Conservation (phyloP, 2,797 vertebrate genomes). For the Danio tinwini region DNA sequence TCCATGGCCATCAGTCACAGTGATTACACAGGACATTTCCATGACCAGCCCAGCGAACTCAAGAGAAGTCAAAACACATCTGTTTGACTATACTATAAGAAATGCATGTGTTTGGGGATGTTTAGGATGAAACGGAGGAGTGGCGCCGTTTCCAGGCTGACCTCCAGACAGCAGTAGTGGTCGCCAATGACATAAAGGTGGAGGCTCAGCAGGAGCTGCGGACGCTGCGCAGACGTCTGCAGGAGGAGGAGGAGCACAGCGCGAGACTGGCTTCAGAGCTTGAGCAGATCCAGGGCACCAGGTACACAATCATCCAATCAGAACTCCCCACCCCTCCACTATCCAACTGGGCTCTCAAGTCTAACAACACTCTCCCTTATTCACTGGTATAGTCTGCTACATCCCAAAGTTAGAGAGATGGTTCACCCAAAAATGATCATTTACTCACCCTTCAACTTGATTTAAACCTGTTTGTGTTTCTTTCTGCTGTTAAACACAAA, state of each 20-base stretch:
- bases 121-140: constrained; percentile 93
- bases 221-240: constrained; percentile 84
- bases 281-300: constrained; percentile 85
- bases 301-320: constrained; percentile 69
- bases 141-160: constrained; percentile 98
- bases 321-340: constrained; percentile 24
- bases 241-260: constrained; percentile 92
- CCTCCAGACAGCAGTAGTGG: constrained; percentile 96
- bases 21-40: constrained; percentile 28
- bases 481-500: no score
- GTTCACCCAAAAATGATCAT: no score
- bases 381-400: constrained; percentile 27
- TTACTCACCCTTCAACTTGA: no score
- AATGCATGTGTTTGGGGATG: constrained; percentile 38
- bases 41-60: constrained; percentile 24
- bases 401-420: not conserved
- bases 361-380: not conserved
- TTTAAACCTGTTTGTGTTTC: no score
- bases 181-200: constrained; percentile 97
- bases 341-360: constrained; percentile 14
- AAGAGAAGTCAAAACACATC: constrained; percentile 12
- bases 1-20: constrained; percentile 4
- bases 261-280: constrained; percentile 87
- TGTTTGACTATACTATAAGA: not conserved
- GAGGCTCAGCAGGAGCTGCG: constrained; percentile 97